Base-by-base conservation (phyloP, 2,888 invertebrate species). In the Laspeyria flexula region DNA sequence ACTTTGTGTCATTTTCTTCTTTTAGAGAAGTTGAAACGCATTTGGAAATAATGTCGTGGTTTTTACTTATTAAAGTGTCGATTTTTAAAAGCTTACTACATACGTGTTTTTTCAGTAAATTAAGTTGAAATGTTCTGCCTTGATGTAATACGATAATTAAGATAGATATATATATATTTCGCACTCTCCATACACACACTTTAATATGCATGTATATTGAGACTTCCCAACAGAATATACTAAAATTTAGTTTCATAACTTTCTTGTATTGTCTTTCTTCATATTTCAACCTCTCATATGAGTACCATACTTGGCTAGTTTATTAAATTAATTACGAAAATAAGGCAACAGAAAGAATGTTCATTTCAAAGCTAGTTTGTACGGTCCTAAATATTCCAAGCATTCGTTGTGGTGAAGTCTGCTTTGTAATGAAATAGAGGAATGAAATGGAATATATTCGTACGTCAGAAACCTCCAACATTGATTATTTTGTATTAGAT, bases 391-490 rank as follows among this genome's bases (percentile, higher is more conserved):
- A 60, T 61, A 73, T 74, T 69, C 48, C 52, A 60, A 65, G 64
- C 59, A 71, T 65, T 70, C 42, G 56, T 62, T 62, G 49, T 53
- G 54, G 55, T 54, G 29, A 25, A 31, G 43, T 59, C 54, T 63
- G 52, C 47, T 60, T 64, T 58, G 52, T 68, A 76, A 77, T 73
- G 60, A 72, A 74, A 73, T 59, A 56, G 60, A 65, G 56, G 45
- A 46, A 65, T 56, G 43, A 25, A 25, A 25, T 25, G 9, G 7
- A 25, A 25, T 25, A 7, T 7, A 25, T 25, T 25, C 9, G 25
- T 25, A 7, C 9, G 18, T 3, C 4, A 7, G 25, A 25, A 7
- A 21, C 3, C 5, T 21, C 5, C 21, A n/a, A n/a, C n/a, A n/a
- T n/a, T n/a, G n/a, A n/a, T n/a, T n/a, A n/a, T n/a, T n/a, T n/a